Conservation (phyloP, 1,140 invertebrate genomes). For the Dreissena polymorpha region DNA sequence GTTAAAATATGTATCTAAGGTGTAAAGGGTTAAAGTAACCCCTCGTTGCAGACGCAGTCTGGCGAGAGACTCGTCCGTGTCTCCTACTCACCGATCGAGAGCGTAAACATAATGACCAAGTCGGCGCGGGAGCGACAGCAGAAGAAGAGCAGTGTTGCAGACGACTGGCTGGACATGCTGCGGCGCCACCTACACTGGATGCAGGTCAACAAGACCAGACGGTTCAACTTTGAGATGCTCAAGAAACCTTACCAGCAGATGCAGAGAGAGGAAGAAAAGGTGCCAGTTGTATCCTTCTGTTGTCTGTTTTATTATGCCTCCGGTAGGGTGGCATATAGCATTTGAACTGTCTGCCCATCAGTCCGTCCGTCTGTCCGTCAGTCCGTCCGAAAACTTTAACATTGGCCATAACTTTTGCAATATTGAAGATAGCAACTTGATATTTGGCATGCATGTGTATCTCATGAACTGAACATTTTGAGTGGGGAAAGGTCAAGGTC, state of each 20-base stretch:
- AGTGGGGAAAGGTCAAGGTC: too few species aligned
- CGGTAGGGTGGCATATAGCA: too few species aligned
- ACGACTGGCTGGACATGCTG: constrained; percentile 72
- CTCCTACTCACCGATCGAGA: constrained; percentile 67
- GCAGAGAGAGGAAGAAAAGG: constrained; percentile 51
- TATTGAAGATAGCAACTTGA: too few species aligned
- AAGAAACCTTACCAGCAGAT: constrained; percentile 56
- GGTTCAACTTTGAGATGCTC: constrained; percentile 65
- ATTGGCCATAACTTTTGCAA: too few species aligned
- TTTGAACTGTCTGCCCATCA: too few species aligned
- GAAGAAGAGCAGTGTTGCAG: constrained; percentile 51
- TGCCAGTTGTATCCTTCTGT: neutral
- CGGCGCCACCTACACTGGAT: constrained; percentile 62
- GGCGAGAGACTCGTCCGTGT: constrained; percentile 67
- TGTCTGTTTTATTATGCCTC: too few species aligned
- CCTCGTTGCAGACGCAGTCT: constrained; percentile 43
- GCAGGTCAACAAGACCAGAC: constrained; percentile 56
- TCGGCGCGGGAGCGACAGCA: constrained; percentile 63
- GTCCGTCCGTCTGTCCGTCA: too few species aligned
- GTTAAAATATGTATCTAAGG: too few species aligned
- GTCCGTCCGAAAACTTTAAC: too few species aligned
- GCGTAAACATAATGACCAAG: constrained; percentile 68
- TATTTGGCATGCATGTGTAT: too few species aligned
- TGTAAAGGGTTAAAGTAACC: too few species aligned
- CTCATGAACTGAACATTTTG: too few species aligned